These are phyloP conservation scores for Marronus borbonicus DNA, from an alignment of 2,888 invertebrate species.

Conservation along the genomic window DNA sequence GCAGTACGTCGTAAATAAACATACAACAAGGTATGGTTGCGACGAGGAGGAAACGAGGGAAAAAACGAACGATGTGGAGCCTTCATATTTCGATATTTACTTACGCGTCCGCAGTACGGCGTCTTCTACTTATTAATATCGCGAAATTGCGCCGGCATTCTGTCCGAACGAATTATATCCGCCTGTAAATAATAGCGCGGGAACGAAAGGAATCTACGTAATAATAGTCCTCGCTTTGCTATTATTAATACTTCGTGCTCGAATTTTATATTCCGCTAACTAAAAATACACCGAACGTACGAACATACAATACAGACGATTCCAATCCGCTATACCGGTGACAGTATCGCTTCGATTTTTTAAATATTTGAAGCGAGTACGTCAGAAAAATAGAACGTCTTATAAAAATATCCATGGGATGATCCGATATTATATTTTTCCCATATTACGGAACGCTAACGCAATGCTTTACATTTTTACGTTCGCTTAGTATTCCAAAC, in stretches of 20 bases:
- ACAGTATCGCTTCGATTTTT: slow-evolving; percentile 20
- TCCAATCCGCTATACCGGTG: slow-evolving; percentile 8
- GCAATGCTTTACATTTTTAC: no score
- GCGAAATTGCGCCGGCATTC: not conserved
- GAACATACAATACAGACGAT: not conserved
- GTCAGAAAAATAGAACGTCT: not conserved
- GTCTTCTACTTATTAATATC: slow-evolving; percentile 11
- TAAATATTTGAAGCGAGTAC: slow-evolving; percentile 2
- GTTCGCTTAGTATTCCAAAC: no score
- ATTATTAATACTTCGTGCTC: slow-evolving; percentile 7
- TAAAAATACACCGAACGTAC: not conserved
- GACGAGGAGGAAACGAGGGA: not conserved
- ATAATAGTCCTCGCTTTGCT: slow-evolving; percentile 6
- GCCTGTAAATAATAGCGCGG: not conserved
- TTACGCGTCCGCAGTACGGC: not conserved
- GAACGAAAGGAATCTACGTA: slow-evolving; percentile 6
- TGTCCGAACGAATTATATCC: slow-evolving; percentile 4
- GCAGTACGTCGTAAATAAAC: not conserved
- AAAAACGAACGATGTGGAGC: not conserved
- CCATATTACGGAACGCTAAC: no score
- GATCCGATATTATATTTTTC: no score
- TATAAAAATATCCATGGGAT: no score
- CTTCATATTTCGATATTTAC: not conserved
- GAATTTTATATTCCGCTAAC: not conserved
- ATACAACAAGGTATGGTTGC: not conserved